Evolutionary conservation across 2,113 vertebrate genomes (phyloP).

Genomic region (Pogonocichla stellata): DNA sequence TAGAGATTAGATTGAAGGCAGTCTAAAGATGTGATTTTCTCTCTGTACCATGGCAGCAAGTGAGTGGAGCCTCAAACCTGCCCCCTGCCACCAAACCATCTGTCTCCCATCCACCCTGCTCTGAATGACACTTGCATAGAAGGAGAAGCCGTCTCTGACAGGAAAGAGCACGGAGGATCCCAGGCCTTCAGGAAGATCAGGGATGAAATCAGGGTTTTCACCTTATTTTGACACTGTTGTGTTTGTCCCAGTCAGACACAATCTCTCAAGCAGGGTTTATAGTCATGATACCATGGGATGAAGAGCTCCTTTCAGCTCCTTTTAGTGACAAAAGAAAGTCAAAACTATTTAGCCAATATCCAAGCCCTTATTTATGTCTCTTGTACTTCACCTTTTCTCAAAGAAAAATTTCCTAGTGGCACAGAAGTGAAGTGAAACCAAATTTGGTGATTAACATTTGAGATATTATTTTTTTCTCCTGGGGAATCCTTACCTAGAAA

Average conservation of each 20-base stretch:
- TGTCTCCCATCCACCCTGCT: neutral
- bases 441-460: neutral
- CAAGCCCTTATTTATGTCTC: neutral
- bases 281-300: neutral
- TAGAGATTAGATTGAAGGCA: neutral
- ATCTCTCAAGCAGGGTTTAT: neutral
- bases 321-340: neutral
- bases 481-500: neutral
- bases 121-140: neutral
- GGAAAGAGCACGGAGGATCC: neutral
- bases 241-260: accelerated
- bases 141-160: neutral
- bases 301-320: neutral
- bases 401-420: neutral
- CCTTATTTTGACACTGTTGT: neutral
- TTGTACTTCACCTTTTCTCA: neutral
- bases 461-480: neutral
- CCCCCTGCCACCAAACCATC: neutral
- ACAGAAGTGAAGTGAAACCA: neutral
- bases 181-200: neutral
- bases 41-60: neutral
- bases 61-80: neutral
- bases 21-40: neutral
- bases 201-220: neutral
- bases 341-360: conserved; percentile 29